A percentile compares a stretch with the other conserved stretches of the same genome.
phyloP scores from a whole-genome alignment of 2,888 invertebrate genomes.

The Watsonalla cultraria region DNA sequence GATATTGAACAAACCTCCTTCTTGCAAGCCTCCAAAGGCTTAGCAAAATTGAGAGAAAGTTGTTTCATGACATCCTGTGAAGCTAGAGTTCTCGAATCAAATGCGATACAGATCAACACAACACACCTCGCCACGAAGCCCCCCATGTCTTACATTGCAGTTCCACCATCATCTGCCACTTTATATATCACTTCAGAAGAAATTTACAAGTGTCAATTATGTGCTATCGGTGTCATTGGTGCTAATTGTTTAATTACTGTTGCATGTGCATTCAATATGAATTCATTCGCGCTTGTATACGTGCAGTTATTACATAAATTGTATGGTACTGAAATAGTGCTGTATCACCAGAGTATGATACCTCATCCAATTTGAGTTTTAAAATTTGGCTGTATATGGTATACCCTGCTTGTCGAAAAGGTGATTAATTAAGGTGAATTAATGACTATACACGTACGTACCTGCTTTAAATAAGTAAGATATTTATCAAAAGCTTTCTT shows the following conservation, averaged over 20 bases:
- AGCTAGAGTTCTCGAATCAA: conserved; percentile 6
- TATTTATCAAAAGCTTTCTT: no score
- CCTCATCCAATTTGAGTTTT: no score
- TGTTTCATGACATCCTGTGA: conserved; percentile 22
- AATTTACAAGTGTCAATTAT: neutral
- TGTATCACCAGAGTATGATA: no score
- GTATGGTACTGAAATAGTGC: no score
- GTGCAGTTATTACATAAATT: no score
- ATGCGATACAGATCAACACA: conserved; percentile 7
- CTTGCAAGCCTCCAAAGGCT: conserved; percentile 19
- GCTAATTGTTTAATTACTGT: neutral
- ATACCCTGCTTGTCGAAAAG: no score
- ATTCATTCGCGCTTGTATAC: no score
- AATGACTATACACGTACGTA: no score
- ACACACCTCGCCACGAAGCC: neutral
- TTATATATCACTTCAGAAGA: neutral
- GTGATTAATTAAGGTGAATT: no score
- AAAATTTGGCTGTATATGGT: no score
- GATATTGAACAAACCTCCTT: conserved; percentile 13
- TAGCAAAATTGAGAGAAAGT: conserved; percentile 18
- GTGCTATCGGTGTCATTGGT: neutral
- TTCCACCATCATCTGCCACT: no score
- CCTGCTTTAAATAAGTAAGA: no score
- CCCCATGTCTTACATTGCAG: neutral
- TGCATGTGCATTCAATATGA: neutral